Base-by-base conservation (phyloP, 2,113 vertebrate genomes). In the Macquaria australasica region DNA sequence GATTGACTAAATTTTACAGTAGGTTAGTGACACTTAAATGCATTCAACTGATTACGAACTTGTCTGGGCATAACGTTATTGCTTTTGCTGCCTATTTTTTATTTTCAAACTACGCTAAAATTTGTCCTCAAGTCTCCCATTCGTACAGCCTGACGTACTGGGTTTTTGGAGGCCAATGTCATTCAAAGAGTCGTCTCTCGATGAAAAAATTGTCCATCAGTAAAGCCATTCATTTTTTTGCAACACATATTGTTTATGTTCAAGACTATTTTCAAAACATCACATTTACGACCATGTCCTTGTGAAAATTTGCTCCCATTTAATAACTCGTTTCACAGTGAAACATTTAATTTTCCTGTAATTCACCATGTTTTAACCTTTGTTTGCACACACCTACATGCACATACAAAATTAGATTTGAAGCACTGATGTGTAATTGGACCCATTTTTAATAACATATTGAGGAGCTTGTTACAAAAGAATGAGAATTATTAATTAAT, bases 401-500 rank as follows among this genome's bases (percentile, higher is more conserved):
- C 12, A 41, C 55, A 74, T 6, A 18, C 25, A 0, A 63, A 69
- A 74, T 70, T 75, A 48, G 16, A 81, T 76, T 64, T 45, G 11
- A 64, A 34, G 48, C 23, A 59, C 9, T 31, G 21, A 34, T 75
- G 21, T 73, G 37, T 64, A 73, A 74, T 69, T 70, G 25, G 31
- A 80, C 8, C 12, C 21, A 43, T 71, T 83, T 77, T 86, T 70
- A 56, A 79, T 23, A 79, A 76, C 81, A 83, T 21, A 83, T 34
- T 53, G 48, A 70, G 41, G 31, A 34, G 58, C 56, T 50, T 63
- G 21, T 67, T 80, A 67, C 23, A 50, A 63, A 20, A 48, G 18
- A 62, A 77, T 43, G 25, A 25, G 4, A 8, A 18, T 55, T 77
- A 59, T 71, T 80, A 59, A 77, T 77, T 16, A 39, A 55, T 62